Conservation (phyloP, 2,113 vertebrate genomes). For the Dicerorhinus sumatrensis region DNA sequence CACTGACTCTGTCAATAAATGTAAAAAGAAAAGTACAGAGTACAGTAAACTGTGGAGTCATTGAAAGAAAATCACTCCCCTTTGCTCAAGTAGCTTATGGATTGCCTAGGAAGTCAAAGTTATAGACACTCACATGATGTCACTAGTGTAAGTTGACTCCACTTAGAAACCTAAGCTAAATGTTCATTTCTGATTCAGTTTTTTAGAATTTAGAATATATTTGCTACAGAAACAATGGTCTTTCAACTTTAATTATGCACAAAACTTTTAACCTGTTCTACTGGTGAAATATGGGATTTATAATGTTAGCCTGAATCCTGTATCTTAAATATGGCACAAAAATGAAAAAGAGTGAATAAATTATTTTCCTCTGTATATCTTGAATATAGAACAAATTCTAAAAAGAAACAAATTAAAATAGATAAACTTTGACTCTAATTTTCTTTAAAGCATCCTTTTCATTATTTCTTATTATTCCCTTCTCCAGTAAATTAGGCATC, state of each 20-base stretch:
- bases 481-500: not conserved
- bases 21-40: conserved; percentile 12
- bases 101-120: not conserved
- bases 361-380: not conserved
- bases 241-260: not conserved
- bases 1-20: conserved; percentile 11
- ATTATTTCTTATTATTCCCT: not conserved
- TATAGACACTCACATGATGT: not conserved
- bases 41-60: not conserved
- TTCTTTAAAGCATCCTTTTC: not conserved
- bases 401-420: conserved; percentile 5
- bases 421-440: not conserved
- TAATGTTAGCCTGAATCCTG: not conserved
- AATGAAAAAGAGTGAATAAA: not conserved
- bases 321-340: not conserved
- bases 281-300: not conserved
- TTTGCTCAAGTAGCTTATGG: not conserved
- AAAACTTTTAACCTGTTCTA: not conserved
- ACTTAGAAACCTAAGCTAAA: not conserved
- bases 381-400: not conserved
- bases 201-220: not conserved
- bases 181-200: conserved; percentile 13
- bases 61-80: not conserved
- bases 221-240: not conserved
- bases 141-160: not conserved